A percentile compares a stretch with the other conserved stretches of the same genome.
Evolutionary conservation across 2,113 vertebrate genomes (phyloP).

Genomic region (Tachycineta bicolor): DNA sequence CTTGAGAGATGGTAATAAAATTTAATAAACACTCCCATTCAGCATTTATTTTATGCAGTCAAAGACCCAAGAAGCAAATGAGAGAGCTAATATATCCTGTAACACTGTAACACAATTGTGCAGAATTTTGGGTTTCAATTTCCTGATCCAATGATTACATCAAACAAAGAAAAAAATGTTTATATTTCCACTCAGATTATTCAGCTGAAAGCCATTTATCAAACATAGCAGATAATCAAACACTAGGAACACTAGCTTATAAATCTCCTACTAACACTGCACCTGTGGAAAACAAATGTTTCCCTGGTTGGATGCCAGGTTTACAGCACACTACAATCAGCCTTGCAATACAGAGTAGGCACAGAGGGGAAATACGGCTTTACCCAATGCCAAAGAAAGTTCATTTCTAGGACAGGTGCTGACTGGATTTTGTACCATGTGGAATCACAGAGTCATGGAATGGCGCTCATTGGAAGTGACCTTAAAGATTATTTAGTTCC

Average conservation of each 20-base stretch:
- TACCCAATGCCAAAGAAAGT: background rate
- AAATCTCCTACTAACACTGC: background rate
- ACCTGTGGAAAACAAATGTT: background rate
- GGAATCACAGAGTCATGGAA: background rate
- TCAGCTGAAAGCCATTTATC: slow-evolving; percentile 48
- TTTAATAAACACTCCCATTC: background rate
- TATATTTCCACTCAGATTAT: background rate
- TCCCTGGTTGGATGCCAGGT: background rate
- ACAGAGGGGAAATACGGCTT: background rate
- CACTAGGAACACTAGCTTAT: background rate
- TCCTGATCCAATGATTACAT: background rate
- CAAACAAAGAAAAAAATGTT: slow-evolving; percentile 16
- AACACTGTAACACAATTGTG: background rate
- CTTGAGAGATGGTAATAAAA: background rate
- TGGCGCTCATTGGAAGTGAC: background rate
- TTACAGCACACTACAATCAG: background rate
- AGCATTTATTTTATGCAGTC: background rate
- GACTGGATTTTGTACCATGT: background rate
- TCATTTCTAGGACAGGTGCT: background rate
- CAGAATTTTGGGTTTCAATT: slow-evolving; percentile 10
- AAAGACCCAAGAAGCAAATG: background rate
- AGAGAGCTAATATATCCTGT: background rate
- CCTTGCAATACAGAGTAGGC: background rate
- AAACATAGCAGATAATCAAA: slow-evolving; percentile 40
- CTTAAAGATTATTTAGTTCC: background rate